These are phyloP conservation scores for Percina caprodes DNA, from an alignment of 2,113 vertebrate genomes.

Conservation along the genomic window DNA sequence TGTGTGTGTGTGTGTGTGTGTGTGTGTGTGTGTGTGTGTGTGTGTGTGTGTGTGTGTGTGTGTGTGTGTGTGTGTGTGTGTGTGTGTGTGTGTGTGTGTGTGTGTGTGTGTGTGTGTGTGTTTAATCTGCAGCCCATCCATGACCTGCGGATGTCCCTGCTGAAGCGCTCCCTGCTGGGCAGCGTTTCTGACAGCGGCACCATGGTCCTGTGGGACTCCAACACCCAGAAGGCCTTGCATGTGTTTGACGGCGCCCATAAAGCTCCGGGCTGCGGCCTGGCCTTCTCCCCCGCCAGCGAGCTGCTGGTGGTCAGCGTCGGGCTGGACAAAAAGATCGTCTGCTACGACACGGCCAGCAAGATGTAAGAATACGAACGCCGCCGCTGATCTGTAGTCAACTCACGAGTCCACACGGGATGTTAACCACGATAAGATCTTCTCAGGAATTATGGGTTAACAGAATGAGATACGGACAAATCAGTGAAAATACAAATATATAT, in stretches of 20 bases:
- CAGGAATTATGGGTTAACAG: too few species aligned
- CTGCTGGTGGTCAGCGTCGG: slow-evolving; percentile 94
- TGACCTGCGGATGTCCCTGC: slow-evolving; percentile 90
- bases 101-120: slow-evolving; percentile 1
- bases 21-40: too few species aligned
- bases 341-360: slow-evolving; percentile 95
- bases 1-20: too few species aligned
- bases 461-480: too few species aligned
- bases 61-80: slow-evolving; percentile 17
- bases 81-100: slow-evolving; percentile 8
- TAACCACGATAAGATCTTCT: too few species aligned
- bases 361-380: slow-evolving; percentile 84
- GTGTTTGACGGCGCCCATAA: slow-evolving; percentile 91
- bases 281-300: slow-evolving; percentile 96
- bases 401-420: too few species aligned
- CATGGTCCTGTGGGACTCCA: slow-evolving; percentile 95
- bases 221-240: slow-evolving; percentile 91
- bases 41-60: neutral
- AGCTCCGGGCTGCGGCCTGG: slow-evolving; percentile 92
- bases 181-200: slow-evolving; percentile 92
- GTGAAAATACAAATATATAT: too few species aligned
- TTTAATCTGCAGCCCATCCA: slow-evolving; percentile 90
- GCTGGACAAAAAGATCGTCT: slow-evolving; percentile 97
- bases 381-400: too few species aligned
- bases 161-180: slow-evolving; percentile 94